These are phyloP conservation scores for Cossypha caffra DNA, from an alignment of 2,797 vertebrate genomes.

Conservation along the genomic window DNA sequence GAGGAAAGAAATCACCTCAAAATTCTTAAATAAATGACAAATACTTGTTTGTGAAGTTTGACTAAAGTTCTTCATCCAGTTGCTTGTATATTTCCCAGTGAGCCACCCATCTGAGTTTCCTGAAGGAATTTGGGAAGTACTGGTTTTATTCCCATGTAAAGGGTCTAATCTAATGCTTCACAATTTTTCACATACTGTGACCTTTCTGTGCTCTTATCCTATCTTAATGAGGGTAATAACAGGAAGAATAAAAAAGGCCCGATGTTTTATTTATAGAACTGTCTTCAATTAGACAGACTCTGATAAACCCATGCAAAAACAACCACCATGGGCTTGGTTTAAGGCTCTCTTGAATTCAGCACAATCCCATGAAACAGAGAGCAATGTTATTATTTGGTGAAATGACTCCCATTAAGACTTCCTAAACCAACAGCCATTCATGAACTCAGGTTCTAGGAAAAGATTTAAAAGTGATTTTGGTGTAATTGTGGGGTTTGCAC, in stretches of 20 bases:
- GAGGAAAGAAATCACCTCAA: not conserved
- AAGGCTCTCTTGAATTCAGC: not conserved
- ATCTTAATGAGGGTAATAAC: not conserved
- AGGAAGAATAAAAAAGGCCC: not conserved
- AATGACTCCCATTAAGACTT: not conserved
- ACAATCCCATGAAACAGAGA: not conserved
- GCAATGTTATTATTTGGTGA: not conserved
- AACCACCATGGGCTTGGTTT: not conserved
- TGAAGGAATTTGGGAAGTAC: not conserved
- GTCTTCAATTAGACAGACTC: not conserved
- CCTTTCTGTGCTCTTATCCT: not conserved
- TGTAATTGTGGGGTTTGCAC: not conserved
- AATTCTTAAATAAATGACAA: not conserved
- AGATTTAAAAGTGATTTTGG: not conserved
- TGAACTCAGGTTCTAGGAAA: not conserved
- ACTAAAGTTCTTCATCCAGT: not conserved
- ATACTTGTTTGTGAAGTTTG: not conserved
- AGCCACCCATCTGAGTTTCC: not conserved
- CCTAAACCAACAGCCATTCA: not conserved
- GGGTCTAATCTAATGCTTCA: not conserved
- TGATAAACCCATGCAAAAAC: not conserved
- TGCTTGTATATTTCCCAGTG: not conserved
- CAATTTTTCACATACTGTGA: not conserved
- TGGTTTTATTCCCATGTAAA: not conserved
- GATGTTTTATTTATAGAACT: conserved; percentile 16